Evolutionary conservation across 2,888 invertebrate species (phyloP).

Genomic region (Dendrolimus houi): DNA sequence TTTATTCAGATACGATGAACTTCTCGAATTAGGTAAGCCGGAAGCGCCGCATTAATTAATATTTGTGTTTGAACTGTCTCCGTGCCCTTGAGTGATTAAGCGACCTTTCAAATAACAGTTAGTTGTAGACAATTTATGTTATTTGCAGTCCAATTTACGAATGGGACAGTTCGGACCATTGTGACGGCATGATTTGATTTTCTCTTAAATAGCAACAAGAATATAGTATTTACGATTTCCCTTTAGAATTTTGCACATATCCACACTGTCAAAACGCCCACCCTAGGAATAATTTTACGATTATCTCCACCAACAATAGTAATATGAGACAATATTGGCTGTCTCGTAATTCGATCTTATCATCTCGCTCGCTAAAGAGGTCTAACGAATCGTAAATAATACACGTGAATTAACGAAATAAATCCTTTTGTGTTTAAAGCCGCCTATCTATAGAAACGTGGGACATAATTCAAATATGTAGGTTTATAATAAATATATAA

Average conservation of each 20-base stretch:
- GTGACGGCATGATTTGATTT: constrained; percentile 30
- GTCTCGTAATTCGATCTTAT: constrained; percentile 65
- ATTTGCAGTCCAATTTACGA: constrained; percentile 46
- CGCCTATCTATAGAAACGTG: constrained; percentile 20
- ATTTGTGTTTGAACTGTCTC: constrained; percentile 70
- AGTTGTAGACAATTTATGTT: constrained; percentile 53
- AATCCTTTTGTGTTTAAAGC: constrained; percentile 46
- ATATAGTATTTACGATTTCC: neutral
- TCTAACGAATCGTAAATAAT: constrained; percentile 68
- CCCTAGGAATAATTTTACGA: constrained; percentile 30
- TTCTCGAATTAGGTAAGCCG: constrained; percentile 66
- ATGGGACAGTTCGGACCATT: constrained; percentile 22
- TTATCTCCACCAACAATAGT: constrained; percentile 49
- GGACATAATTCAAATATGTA: constrained; percentile 19
- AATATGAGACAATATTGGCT: constrained; percentile 63
- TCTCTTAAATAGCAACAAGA: constrained; percentile 11
- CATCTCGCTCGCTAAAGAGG: constrained; percentile 50
- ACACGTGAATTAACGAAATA: constrained; percentile 60
- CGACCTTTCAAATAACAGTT: constrained; percentile 63
- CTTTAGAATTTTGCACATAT: neutral
- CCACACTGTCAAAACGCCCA: constrained; percentile 7
- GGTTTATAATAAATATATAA: constrained; percentile 6
- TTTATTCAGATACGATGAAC: constrained; percentile 66
- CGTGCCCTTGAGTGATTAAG: constrained; percentile 67
- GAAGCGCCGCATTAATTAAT: constrained; percentile 70